These are phyloP conservation scores for Montipora sp. DNA, from an alignment of 64 coral and sea anemone genomes.

Conservation along the genomic window DNA sequence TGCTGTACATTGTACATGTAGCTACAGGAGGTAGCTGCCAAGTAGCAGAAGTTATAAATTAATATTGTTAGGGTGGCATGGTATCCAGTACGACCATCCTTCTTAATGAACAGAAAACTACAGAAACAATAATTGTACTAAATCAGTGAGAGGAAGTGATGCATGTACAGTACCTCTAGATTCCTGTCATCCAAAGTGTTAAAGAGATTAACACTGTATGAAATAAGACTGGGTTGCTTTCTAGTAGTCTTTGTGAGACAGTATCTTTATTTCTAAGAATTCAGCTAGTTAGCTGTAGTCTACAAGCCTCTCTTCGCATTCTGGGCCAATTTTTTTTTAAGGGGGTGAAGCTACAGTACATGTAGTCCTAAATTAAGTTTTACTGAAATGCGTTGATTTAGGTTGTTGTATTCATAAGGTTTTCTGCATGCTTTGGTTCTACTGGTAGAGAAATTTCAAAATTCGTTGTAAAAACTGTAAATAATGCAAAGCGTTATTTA, in stretches of 20 bases:
- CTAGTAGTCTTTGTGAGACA: slow-evolving; percentile 21
- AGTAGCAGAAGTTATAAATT: neutral
- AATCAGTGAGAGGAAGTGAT: neutral
- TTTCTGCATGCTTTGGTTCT: no score
- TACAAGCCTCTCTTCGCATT: no score
- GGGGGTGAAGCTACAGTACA: no score
- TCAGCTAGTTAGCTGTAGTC: neutral
- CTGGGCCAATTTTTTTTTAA: no score
- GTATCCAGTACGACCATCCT: neutral
- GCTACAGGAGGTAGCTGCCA: neutral
- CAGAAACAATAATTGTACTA: neutral
- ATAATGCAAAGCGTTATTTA: no score
- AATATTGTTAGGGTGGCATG: neutral
- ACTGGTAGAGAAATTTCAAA: no score
- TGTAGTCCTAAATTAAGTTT: no score
- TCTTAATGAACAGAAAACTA: neutral
- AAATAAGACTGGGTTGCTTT: neutral
- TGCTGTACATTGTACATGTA: neutral
- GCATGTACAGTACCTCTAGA: neutral
- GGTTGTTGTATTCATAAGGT: no score
- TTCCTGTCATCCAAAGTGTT: neutral
- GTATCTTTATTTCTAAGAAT: neutral
- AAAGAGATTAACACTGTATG: neutral
- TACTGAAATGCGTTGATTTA: no score
- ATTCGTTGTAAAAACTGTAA: no score